Conservation (phyloP, 2,797 vertebrate species). For the Zalophus californianus region DNA sequence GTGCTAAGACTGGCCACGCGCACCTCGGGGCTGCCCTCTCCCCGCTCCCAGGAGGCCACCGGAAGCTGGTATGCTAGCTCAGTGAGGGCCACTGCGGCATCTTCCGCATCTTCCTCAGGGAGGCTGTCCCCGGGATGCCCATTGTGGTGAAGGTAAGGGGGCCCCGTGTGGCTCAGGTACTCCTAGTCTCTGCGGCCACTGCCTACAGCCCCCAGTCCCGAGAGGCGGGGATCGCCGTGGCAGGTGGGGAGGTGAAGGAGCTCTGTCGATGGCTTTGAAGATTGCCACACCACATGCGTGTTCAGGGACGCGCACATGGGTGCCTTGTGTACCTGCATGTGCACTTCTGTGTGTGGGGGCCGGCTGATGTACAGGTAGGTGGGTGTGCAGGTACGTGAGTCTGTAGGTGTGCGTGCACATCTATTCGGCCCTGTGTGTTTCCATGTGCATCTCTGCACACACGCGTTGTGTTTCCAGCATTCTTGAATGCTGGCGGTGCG, state of each 20-base stretch:
- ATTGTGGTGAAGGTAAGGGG: conserved; percentile 52
- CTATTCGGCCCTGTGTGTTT: not conserved
- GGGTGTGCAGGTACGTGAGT: not conserved
- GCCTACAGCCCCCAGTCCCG: not conserved
- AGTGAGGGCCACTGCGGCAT: conserved; percentile 82
- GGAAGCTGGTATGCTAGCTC: conserved; percentile 85
- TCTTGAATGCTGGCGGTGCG: not conserved
- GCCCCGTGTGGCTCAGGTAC: not conserved
- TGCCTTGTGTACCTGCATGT: not conserved
- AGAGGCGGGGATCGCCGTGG: too few relatives aligned
- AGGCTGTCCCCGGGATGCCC: not conserved
- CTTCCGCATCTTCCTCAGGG: not conserved
- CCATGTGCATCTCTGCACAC: not conserved
- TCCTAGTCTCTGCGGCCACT: not conserved
- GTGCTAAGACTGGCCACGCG: too few relatives aligned
- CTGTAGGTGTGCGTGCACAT: not conserved
- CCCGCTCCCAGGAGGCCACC: not conserved
- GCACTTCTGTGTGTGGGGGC: not conserved
- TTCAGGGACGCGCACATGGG: accelerated
- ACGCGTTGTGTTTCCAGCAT: not conserved
- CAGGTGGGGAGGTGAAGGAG: not conserved
- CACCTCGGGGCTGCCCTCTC: not conserved
- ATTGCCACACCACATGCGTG: accelerated
- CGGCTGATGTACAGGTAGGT: not conserved
- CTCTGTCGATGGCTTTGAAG: not conserved